These are phyloP conservation scores for Germaria angustata DNA, from an alignment of 2,888 invertebrate genomes.

Conservation along the genomic window DNA sequence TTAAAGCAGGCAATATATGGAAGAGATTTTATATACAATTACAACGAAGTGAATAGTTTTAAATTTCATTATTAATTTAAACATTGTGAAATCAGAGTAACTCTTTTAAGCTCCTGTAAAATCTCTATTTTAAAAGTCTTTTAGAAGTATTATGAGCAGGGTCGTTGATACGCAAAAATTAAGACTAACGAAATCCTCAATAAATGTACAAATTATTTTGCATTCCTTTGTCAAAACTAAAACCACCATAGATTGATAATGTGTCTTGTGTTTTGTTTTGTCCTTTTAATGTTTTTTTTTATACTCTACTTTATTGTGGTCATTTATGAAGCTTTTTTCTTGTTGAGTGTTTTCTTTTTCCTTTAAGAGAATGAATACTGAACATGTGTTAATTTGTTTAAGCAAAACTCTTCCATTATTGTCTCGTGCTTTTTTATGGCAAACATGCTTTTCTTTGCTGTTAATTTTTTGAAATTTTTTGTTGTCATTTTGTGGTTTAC, in stretches of 20 bases:
- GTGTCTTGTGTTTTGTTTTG: not conserved
- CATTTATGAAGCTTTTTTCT: constrained; percentile 32
- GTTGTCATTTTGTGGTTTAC: constrained; percentile 46
- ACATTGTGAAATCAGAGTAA: not conserved
- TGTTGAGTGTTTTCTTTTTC: constrained; percentile 16
- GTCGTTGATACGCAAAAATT: too few relatives aligned
- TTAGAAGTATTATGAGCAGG: too few relatives aligned
- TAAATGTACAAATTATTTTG: not conserved
- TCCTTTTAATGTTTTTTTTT: not conserved
- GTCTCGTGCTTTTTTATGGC: constrained; percentile 38
- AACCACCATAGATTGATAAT: constrained; percentile 25
- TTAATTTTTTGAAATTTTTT: not conserved
- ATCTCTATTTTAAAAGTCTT: too few relatives aligned
- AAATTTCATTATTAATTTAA: not conserved
- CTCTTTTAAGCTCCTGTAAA: too few relatives aligned
- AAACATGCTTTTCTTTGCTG: constrained; percentile 11
- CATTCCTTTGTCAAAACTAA: not conserved
- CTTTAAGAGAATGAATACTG: not conserved
- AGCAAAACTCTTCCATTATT: constrained; percentile 5
- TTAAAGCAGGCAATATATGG: too few relatives aligned
- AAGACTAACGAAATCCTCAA: not conserved
- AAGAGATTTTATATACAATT: not conserved
- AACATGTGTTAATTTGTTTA: constrained; percentile 2
- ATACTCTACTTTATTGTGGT: constrained; percentile 42
- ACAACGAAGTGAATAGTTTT: not conserved